A percentile compares a stretch with the other conserved stretches of the same genome.
These are phyloP conservation scores for Branchellion lobata DNA, from an alignment of 2,888 invertebrate species.

Conservation along the genomic window DNA sequence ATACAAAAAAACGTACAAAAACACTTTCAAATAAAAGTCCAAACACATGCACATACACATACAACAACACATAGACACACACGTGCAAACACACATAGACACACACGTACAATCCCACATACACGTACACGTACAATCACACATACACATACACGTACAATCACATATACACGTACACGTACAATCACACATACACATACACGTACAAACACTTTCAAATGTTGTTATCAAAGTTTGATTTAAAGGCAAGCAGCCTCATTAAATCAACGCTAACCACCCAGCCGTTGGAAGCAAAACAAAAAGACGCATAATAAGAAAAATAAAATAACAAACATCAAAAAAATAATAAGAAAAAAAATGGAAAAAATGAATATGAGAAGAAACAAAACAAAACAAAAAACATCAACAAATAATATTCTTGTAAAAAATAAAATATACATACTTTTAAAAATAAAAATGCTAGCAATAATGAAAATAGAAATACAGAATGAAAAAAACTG, in stretches of 20 bases:
- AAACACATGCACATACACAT: not conserved
- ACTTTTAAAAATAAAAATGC: too few species aligned
- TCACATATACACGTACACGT: not conserved
- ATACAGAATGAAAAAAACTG: too few species aligned
- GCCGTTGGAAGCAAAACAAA: not conserved
- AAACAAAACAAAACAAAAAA: too few species aligned
- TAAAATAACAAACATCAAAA: not conserved
- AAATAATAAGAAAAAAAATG: not conserved
- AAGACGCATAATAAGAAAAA: not conserved
- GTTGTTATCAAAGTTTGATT: not conserved
- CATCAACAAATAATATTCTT: too few species aligned
- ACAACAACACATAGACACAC: not conserved
- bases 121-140: too few species aligned
- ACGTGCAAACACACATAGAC: too few species aligned
- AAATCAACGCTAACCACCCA: not conserved
- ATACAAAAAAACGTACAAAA: not conserved
- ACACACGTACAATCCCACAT: too few species aligned
- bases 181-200: not conserved
- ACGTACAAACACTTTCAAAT: not conserved
- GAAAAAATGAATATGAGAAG: too few species aligned
- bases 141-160: too few species aligned
- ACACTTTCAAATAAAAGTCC: not conserved
- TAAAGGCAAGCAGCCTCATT: not conserved
- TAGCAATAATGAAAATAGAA: too few species aligned
- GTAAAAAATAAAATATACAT: too few species aligned